phyloP scores from a whole-genome alignment of 2,888 invertebrate genomes.

The Gibbula magus region DNA sequence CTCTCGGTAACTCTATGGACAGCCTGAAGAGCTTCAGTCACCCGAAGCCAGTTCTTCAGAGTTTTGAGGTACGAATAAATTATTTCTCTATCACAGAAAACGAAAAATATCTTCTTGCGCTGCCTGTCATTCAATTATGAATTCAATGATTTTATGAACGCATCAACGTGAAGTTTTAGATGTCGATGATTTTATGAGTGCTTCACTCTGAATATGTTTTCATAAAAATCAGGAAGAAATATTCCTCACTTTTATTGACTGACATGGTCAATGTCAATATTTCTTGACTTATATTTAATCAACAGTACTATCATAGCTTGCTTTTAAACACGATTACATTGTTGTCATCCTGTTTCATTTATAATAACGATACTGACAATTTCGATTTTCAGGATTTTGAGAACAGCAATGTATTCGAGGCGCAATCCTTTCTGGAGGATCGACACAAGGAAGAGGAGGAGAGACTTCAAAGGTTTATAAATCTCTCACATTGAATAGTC shows the following conservation, averaged over 20 bases:
- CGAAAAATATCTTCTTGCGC: not conserved
- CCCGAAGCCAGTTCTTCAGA: conserved; percentile 61
- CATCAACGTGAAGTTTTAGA: not conserved
- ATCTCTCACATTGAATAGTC: not conserved
- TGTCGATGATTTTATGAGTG: too few relatives aligned
- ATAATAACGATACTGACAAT: not conserved
- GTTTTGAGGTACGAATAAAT: conserved; percentile 53
- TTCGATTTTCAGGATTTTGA: conserved; percentile 82
- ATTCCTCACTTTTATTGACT: too few relatives aligned
- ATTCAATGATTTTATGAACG: not conserved
- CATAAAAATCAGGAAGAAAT: too few relatives aligned
- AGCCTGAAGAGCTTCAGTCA: conserved; percentile 44
- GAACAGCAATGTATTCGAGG: conserved; percentile 82
- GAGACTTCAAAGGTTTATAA: conserved; percentile 79
- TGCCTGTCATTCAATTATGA: too few relatives aligned
- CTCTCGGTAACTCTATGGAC: conserved; percentile 42
- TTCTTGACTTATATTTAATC: too few relatives aligned
- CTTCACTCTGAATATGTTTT: too few relatives aligned
- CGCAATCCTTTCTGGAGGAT: conserved; percentile 90
- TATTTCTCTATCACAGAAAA: not conserved
- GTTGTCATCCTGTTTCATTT: not conserved
- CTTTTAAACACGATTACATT: too few relatives aligned
- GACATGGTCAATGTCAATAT: too few relatives aligned
- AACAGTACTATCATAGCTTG: too few relatives aligned
- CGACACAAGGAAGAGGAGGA: conserved; percentile 97